These are phyloP conservation scores for Agrilus planipennis DNA, from an alignment of 1,140 invertebrate genomes.

Conservation along the genomic window DNA sequence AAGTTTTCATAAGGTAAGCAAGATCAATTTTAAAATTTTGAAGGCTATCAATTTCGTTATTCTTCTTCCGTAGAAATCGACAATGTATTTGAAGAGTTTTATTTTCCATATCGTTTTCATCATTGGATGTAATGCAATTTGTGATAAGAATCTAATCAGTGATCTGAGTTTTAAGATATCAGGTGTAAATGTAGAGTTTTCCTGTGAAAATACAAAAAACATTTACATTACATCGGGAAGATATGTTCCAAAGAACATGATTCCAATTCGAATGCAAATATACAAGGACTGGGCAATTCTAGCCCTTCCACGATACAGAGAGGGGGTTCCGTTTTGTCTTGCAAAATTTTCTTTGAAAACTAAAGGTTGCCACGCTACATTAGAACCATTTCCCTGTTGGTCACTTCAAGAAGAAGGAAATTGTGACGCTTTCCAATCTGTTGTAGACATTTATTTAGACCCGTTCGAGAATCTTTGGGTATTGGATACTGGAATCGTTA, in stretches of 20 bases:
- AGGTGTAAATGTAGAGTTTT: conserved; percentile 37
- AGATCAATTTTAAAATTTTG: too few species aligned
- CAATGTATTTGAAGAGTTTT: too few species aligned
- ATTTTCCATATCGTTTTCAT: too few species aligned
- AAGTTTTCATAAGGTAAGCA: too few species aligned
- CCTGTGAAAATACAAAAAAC: conserved; percentile 38
- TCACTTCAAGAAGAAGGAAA: conserved; percentile 45
- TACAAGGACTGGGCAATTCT: conserved; percentile 41
- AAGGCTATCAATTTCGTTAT: too few species aligned
- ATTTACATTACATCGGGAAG: conserved; percentile 40
- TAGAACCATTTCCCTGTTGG: conserved; percentile 46
- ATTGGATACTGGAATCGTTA: conserved; percentile 45
- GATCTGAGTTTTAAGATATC: conserved; percentile 13
- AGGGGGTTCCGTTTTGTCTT: conserved; percentile 43
- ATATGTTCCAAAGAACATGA: conserved; percentile 44
- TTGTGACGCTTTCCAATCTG: conserved; percentile 43
- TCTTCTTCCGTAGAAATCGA: too few species aligned
- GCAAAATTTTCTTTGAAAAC: conserved; percentile 36
- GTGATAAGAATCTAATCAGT: too few species aligned
- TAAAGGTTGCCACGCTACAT: conserved; percentile 32
- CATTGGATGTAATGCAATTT: too few species aligned
- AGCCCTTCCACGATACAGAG: conserved; percentile 42
- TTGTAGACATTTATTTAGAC: conserved; percentile 47
- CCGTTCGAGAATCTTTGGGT: conserved; percentile 44
- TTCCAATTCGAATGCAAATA: conserved; percentile 43